A percentile compares a stretch with the other conserved stretches of the same genome.
Evolutionary conservation across 2,888 invertebrate genomes (phyloP).

Genomic region (Nudaria mundana): DNA sequence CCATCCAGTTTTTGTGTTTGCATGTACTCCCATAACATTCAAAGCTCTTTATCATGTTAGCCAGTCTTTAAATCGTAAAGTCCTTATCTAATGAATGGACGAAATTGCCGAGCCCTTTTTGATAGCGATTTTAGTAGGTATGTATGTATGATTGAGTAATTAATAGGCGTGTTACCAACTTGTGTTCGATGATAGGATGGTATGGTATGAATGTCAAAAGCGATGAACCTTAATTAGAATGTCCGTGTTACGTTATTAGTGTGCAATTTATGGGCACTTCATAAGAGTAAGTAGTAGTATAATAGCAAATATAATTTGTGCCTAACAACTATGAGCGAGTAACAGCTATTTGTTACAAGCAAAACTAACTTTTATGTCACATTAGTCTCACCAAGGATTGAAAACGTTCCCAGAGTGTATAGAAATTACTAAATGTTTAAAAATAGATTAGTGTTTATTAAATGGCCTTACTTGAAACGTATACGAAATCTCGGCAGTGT

Average conservation of each 20-base stretch:
- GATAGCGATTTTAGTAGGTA: constrained; percentile 76
- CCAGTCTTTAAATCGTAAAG: constrained; percentile 61
- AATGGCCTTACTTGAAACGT: constrained; percentile 81
- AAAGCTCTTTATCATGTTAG: constrained; percentile 73
- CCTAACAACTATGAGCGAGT: constrained; percentile 52
- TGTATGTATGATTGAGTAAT: constrained; percentile 58
- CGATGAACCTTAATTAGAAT: constrained; percentile 80
- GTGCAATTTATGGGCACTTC: constrained; percentile 69
- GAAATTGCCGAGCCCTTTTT: constrained; percentile 71
- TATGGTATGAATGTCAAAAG: constrained; percentile 79
- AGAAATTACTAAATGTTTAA: constrained; percentile 81
- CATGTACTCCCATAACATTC: constrained; percentile 52
- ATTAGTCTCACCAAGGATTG: constrained; percentile 76
- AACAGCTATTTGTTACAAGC: constrained; percentile 70
- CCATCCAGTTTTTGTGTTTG: constrained; percentile 53
- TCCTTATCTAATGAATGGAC: constrained; percentile 70
- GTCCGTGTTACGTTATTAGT: constrained; percentile 79
- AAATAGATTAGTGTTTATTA: constrained; percentile 82
- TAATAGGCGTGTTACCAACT: constrained; percentile 72
- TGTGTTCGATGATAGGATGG: constrained; percentile 72
- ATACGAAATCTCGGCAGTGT: constrained; percentile 80
- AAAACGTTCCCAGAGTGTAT: constrained; percentile 76
- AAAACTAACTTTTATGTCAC: constrained; percentile 67
- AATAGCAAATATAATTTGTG: constrained; percentile 42
- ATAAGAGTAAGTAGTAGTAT: constrained; percentile 51